phyloP scores from a whole-genome alignment of 2,113 vertebrate species.

The Misgurnus anguillicaudatus region DNA sequence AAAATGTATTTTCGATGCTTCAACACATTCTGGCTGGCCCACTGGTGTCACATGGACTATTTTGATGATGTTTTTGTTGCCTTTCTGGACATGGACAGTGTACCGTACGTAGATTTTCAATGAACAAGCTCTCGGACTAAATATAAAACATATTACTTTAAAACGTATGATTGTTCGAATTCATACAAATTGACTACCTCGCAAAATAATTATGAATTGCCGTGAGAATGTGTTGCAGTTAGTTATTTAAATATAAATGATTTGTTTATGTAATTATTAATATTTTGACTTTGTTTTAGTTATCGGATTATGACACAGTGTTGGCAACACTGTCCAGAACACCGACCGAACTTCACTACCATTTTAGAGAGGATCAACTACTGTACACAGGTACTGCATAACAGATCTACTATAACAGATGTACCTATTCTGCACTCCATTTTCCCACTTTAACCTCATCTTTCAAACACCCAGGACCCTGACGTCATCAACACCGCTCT shows the following conservation, averaged over 20 bases:
- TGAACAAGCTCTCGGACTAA: too few species aligned
- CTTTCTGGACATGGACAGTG: too few species aligned
- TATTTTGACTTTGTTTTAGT: slow-evolving; percentile 61
- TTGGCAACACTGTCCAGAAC: slow-evolving; percentile 92
- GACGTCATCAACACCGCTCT: slow-evolving; percentile 88
- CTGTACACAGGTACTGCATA: slow-evolving; percentile 81
- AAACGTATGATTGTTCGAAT: too few species aligned
- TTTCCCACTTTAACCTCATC: neutral
- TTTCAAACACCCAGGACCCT: slow-evolving; percentile 76
- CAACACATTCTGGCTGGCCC: too few species aligned
- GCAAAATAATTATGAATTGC: too few species aligned
- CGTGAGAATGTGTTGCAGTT: too few species aligned
- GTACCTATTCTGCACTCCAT: neutral
- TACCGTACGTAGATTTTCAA: too few species aligned
- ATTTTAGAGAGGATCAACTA: slow-evolving; percentile 89
- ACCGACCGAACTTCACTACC: slow-evolving; percentile 86
- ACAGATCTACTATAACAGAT: neutral
- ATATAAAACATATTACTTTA: too few species aligned
- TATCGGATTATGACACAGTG: slow-evolving; percentile 92
- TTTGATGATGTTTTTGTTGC: too few species aligned
- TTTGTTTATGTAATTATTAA: neutral
- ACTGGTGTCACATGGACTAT: too few species aligned
- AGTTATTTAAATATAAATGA: neutral
- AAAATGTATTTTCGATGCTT: too few species aligned
- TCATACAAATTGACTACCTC: too few species aligned